Conservation (phyloP, 2,113 vertebrate genomes). For the Equus quagga region DNA sequence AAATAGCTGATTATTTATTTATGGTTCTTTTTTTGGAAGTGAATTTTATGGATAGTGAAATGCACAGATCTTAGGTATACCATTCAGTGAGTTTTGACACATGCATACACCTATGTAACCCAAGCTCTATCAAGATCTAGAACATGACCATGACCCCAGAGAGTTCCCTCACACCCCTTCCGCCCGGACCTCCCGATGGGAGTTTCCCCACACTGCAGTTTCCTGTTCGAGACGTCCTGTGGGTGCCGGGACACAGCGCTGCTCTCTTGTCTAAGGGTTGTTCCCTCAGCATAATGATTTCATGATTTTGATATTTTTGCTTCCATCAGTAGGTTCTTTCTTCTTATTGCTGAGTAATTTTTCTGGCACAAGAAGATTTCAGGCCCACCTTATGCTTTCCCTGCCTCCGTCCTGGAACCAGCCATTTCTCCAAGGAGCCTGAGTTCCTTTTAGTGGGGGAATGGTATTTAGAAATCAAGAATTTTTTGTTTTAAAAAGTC, state of each 20-base stretch:
- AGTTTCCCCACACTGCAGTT: too few species aligned
- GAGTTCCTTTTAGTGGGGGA: not conserved
- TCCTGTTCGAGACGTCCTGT: not conserved
- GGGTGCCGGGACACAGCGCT: not conserved
- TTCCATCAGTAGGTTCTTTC: not conserved
- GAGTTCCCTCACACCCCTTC: not conserved
- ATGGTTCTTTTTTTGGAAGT: not conserved
- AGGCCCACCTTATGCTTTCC: not conserved
- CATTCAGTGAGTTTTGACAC: not conserved
- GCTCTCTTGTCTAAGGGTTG: not conserved
- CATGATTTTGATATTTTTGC: not conserved
- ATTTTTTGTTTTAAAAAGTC: slow-evolving; percentile 34
- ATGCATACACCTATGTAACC: not conserved
- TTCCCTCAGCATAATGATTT: not conserved
- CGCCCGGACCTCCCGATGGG: too few species aligned
- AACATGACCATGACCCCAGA: not conserved
- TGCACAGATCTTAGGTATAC: not conserved
- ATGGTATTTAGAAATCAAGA: slow-evolving; percentile 33
- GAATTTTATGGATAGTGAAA: not conserved
- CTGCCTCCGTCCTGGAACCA: not conserved
- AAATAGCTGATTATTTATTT: not conserved
- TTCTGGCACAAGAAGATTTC: not conserved
- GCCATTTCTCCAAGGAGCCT: not conserved
- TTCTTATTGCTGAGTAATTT: not conserved
- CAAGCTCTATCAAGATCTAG: not conserved